These are phyloP conservation scores for Agrochola litura DNA, from an alignment of 2,888 invertebrate species.

Conservation along the genomic window DNA sequence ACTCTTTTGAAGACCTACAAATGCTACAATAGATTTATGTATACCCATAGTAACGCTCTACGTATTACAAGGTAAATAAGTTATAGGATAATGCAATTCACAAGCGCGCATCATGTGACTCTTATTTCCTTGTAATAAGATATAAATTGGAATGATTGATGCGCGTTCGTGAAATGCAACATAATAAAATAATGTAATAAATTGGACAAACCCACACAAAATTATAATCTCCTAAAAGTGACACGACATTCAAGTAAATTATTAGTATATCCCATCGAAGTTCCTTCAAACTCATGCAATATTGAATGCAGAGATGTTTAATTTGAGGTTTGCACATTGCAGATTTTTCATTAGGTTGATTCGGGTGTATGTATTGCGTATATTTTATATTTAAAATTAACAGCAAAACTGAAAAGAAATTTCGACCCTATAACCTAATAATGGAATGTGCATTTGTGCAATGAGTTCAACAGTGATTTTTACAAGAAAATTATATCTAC, in stretches of 20 bases:
- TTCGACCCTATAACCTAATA: not conserved
- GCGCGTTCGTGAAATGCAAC: not conserved
- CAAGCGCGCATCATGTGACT: not conserved
- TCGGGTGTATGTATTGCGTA: not conserved
- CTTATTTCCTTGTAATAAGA: not conserved
- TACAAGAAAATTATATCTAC: constrained; percentile 39
- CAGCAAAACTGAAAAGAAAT: constrained; percentile 13
- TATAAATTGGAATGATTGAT: not conserved
- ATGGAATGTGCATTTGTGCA: constrained; percentile 18
- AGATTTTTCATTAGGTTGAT: constrained; percentile 27
- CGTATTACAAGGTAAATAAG: not conserved
- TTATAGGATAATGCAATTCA: not conserved
- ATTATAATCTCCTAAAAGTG: not conserved
- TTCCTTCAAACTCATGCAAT: constrained; percentile 47
- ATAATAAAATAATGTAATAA: not conserved
- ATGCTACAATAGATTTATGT: not conserved
- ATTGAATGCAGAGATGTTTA: constrained; percentile 2
- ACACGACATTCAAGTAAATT: not conserved
- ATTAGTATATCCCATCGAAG: constrained; percentile 20
- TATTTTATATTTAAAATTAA: not conserved
- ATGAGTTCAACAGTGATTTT: constrained; percentile 7
- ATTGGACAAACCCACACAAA: not conserved
- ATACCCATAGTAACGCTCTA: not conserved
- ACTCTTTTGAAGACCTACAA: not conserved
- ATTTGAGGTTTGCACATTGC: constrained; percentile 18